Percentiles rank a stretch among this genome's conserved stretches.
Conservation (phyloP, 1,140 invertebrate genomes). For the Drosophila virilis region DNA sequence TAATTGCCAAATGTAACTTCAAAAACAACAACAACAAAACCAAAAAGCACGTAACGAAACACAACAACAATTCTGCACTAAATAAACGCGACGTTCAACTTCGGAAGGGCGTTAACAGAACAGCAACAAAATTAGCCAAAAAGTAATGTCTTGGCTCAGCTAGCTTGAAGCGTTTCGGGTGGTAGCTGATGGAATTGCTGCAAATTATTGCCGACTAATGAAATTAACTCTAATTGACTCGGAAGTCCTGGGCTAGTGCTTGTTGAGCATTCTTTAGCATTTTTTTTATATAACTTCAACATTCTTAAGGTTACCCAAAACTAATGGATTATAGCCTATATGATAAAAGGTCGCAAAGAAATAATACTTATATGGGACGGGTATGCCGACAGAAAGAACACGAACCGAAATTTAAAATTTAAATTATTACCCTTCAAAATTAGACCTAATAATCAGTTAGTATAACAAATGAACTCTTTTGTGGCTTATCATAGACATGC, state of each 20-base stretch:
- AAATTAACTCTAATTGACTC: slow-evolving; percentile 81
- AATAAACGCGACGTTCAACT: slow-evolving; percentile 79
- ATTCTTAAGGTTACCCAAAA: not conserved
- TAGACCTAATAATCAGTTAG: slow-evolving; percentile 29
- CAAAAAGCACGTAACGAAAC: not conserved
- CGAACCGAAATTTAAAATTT: no score
- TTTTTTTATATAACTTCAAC: slow-evolving; percentile 1
- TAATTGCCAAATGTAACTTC: slow-evolving; percentile 78
- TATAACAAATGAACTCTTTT: slow-evolving; percentile 41
- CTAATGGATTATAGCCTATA: not conserved
- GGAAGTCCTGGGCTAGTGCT: slow-evolving; percentile 40
- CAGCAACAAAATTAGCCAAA: slow-evolving; percentile 80
- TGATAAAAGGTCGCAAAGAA: not conserved
- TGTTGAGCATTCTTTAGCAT: slow-evolving; percentile 9
- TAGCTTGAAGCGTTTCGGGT: not conserved
- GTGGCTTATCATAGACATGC: slow-evolving; percentile 16
- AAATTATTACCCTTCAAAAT: slow-evolving; percentile 11
- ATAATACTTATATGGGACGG: not conserved
- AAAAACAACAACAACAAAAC: slow-evolving; percentile 31
- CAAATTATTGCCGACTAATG: slow-evolving; percentile 80
- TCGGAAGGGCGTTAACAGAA: slow-evolving; percentile 68
- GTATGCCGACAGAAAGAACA: no score
- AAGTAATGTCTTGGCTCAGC: slow-evolving; percentile 58
- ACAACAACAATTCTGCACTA: slow-evolving; percentile 41
- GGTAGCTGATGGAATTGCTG: slow-evolving; percentile 69